Percentiles rank a stretch among this genome's conserved stretches.
Conservation (phyloP, 2,888 invertebrate genomes). For the Melieria crassipennis region DNA sequence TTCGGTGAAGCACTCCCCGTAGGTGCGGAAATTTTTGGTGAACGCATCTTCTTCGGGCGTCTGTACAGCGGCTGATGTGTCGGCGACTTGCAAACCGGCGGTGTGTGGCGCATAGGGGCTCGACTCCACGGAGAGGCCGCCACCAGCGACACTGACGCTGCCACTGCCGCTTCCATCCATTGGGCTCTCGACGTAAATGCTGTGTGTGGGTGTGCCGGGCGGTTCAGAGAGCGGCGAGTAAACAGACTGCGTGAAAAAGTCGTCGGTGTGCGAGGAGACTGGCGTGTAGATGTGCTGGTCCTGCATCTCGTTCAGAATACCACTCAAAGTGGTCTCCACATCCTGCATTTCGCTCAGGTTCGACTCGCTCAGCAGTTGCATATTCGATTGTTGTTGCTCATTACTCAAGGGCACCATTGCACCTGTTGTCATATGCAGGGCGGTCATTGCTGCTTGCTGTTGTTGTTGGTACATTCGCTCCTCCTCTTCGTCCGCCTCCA, state of each 20-base stretch:
- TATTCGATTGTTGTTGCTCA: background rate
- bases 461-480: conserved; percentile 12
- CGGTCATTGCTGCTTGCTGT: conserved; percentile 10
- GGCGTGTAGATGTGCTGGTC: conserved; percentile 60
- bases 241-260: conserved; percentile 55
- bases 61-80: conserved; percentile 39
- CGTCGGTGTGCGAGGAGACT: conserved; percentile 50
- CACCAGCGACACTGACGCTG: conserved; percentile 21
- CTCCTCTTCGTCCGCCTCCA: conserved; percentile 26
- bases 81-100: conserved; percentile 38
- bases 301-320: conserved; percentile 59
- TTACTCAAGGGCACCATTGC: background rate
- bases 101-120: conserved; percentile 43
- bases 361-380: conserved; percentile 21
- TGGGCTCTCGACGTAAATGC: conserved; percentile 42
- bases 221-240: conserved; percentile 53
- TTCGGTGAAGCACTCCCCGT: conserved; percentile 46
- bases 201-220: conserved; percentile 40
- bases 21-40: conserved; percentile 28
- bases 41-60: background rate
- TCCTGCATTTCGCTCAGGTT: conserved; percentile 54
- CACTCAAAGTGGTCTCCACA: conserved; percentile 57
- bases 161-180: conserved; percentile 39
- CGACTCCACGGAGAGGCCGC: conserved; percentile 38
- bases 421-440: background rate